Evolutionary conservation across 2,888 invertebrate genomes (phyloP).

Genomic region (Kuschelorhynchus macadamiae): DNA sequence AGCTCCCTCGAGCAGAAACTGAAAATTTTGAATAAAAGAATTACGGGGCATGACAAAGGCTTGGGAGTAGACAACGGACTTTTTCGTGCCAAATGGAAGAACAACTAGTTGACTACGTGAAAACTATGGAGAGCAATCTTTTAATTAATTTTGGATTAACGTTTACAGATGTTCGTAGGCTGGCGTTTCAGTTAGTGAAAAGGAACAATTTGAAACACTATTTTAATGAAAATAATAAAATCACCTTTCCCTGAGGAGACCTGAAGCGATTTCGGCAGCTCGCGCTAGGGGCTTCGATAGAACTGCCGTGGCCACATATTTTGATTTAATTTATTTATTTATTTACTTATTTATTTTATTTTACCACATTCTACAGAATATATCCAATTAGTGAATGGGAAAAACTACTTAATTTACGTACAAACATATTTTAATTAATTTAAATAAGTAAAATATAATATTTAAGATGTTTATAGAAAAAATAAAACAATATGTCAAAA

Average conservation of each 20-base stretch:
- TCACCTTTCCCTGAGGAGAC: slow-evolving; percentile 39
- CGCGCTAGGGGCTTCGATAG: slow-evolving; percentile 61
- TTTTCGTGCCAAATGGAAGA: slow-evolving; percentile 20
- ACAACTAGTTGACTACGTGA: slow-evolving; percentile 12
- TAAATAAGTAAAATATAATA: too few relatives aligned
- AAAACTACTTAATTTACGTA: too few relatives aligned
- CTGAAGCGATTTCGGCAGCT: slow-evolving; percentile 56
- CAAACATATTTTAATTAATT: too few relatives aligned
- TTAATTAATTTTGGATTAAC: slow-evolving; percentile 21
- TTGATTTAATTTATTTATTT: too few relatives aligned
- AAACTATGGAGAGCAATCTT: slow-evolving; percentile 25
- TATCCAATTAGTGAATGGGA: too few relatives aligned
- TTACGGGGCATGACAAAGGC: slow-evolving; percentile 16
- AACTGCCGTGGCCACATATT: slow-evolving; percentile 53
- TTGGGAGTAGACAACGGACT: slow-evolving; percentile 16
- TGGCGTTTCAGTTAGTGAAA: slow-evolving; percentile 10
- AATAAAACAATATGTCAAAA: too few relatives aligned
- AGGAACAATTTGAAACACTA: slow-evolving; percentile 13
- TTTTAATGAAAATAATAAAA: slow-evolving; percentile 18
- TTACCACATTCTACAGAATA: too few relatives aligned
- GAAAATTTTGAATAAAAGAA: slow-evolving; percentile 11
- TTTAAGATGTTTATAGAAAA: too few relatives aligned
- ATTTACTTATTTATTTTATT: too few relatives aligned
- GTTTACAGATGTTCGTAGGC: background rate
- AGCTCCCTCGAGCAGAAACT: slow-evolving; percentile 8